Evolutionary conservation across 64 coral and sea anemone species (phyloP).

Genomic region (Exaiptasia diaphana): DNA sequence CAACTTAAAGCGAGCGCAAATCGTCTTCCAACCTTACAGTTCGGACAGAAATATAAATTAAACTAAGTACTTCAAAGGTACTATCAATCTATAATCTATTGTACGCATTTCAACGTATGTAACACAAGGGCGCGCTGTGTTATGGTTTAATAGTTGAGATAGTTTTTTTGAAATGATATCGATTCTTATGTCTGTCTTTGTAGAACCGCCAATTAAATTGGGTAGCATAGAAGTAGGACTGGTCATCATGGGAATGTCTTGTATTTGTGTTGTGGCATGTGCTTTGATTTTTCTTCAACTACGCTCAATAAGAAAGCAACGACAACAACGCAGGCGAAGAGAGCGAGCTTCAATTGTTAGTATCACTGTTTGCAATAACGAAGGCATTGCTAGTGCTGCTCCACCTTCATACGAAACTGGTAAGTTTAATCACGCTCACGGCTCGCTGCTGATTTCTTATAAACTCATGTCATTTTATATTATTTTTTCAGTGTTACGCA

Average conservation of each 20-base stretch:
- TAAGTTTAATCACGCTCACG: not conserved
- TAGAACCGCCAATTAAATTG: not conserved
- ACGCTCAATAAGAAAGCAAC: slow-evolving; percentile 43
- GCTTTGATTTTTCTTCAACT: slow-evolving; percentile 64
- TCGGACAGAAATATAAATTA: too few relatives aligned
- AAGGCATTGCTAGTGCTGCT: slow-evolving; percentile 22
- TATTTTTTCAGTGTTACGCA: slow-evolving; percentile 64
- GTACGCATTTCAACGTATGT: too few relatives aligned
- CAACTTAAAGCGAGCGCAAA: too few relatives aligned
- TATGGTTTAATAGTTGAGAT: not conserved
- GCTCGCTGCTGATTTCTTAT: not conserved
- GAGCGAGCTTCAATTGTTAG: not conserved
- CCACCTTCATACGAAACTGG: slow-evolving; percentile 69
- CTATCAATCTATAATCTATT: too few relatives aligned
- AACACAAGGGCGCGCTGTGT: too few relatives aligned
- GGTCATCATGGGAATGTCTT: slow-evolving; percentile 67
- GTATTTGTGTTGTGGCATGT: slow-evolving; percentile 66
- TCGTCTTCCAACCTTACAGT: too few relatives aligned
- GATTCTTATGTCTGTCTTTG: too few relatives aligned
- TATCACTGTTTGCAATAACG: not conserved
- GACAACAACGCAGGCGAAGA: slow-evolving; percentile 33
- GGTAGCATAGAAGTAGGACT: slow-evolving; percentile 54
- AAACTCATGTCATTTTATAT: not conserved
- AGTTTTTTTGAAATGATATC: not conserved
- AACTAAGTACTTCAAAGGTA: too few relatives aligned